Base-by-base conservation (phyloP, 2,888 invertebrate species). In the Druceiella hillmani region DNA sequence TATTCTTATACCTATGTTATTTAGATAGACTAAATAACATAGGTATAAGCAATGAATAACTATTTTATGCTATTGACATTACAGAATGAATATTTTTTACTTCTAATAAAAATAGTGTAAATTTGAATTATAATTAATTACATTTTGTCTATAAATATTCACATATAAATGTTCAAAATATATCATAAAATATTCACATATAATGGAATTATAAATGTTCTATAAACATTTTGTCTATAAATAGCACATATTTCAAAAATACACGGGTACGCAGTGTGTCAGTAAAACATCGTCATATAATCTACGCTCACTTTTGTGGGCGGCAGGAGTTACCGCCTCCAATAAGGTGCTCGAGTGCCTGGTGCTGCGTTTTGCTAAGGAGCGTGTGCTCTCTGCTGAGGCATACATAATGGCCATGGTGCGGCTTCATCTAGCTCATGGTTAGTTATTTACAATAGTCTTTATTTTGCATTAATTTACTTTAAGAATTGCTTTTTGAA, bases 291-390 rank as follows among this genome's bases (percentile, higher is more conserved):
- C 76, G 26, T 78, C 78, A 47, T 81, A 81, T 59, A 69, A 78
- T 51, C 63, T 82, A 52, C 64, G 76, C 59, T 76, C 77, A 46
- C 72, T 78, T 49, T 60, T 83, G 45, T 74, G 81, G 79, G 81
- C 83, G 56, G 82, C 84, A 20, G 76, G 80, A 13, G 74, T 77
- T 52, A 77, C 74, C 48, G 83, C 83, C 41, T 80, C 80, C 61
- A 80, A 80, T 55, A 80, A 80, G 62, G 82, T 83, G 43, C 64
- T 83, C 47, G 83, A 83, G 67, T 79, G 81, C 55, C 62, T 83
- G 38, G 79, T 83, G 45, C 63, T 81, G 49, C 64, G 83, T 46
- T 83, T 78, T 64, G 76, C 81, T 45, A 76, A 76, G 54, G 75
- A 75, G 55, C 64, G 69, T 36, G 53, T 67, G 31, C 59, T 81